These are phyloP conservation scores for Diachasma alloeum DNA, from an alignment of 1,140 invertebrate species.

Conservation along the genomic window DNA sequence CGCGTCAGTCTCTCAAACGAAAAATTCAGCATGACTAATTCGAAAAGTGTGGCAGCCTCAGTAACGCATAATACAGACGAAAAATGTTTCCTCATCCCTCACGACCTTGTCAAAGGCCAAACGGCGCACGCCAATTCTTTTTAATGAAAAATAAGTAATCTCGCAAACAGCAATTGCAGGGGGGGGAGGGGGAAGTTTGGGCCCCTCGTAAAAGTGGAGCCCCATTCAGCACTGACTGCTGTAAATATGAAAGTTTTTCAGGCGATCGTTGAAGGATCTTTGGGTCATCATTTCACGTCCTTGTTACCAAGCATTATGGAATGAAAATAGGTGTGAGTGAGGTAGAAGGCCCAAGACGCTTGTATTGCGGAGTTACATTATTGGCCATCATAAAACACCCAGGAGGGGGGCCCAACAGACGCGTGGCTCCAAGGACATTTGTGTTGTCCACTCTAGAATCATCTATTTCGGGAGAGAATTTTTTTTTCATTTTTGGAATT, in stretches of 20 bases:
- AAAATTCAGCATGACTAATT: background rate
- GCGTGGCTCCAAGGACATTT: conserved; percentile 35
- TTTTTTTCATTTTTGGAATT: too few species aligned
- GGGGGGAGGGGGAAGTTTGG: background rate
- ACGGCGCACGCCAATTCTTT: conserved; percentile 15
- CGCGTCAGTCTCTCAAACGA: background rate
- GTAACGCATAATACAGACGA: too few species aligned
- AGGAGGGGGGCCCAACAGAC: conserved; percentile 17
- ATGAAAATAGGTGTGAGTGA: background rate
- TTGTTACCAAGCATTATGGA: background rate
- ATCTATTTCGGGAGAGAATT: too few species aligned
- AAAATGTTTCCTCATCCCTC: background rate
- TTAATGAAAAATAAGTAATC: conserved; percentile 38
- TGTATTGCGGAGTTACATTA: conserved; percentile 33
- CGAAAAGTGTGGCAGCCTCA: too few species aligned
- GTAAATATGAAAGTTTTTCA: conserved; percentile 38
- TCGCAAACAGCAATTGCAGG: conserved; percentile 22
- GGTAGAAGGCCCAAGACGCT: conserved; percentile 3
- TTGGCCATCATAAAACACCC: conserved; percentile 34
- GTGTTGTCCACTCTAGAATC: too few species aligned
- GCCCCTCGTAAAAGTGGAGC: conserved; percentile 28
- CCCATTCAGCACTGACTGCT: conserved; percentile 2
- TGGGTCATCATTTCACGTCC: background rate
- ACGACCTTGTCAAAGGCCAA: background rate
- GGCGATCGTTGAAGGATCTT: conserved; percentile 3